Base-by-base conservation (phyloP, 2,113 vertebrate genomes). In the Nicator chloris region DNA sequence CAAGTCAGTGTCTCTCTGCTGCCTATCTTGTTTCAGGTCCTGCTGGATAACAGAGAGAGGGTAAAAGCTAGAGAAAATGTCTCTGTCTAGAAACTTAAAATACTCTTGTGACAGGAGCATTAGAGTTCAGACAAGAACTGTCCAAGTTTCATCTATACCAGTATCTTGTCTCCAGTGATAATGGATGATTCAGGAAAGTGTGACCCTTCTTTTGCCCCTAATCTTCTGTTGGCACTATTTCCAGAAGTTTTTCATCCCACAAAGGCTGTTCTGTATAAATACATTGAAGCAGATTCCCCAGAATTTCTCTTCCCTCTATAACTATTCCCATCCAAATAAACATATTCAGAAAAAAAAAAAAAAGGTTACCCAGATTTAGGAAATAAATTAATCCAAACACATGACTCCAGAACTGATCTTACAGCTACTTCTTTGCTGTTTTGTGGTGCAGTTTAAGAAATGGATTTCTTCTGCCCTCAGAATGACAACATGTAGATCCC, bases 161-260 rank as follows among this genome's bases (percentile, higher is more conserved):
- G 47, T 86, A 86, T 88, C 91, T 95, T 86, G 76, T 93, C 91
- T 93, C 56, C 79, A 60, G 85, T 64, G 50, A 75, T 71, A 90
- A 94, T 66, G 89, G 71, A 88, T 88, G 44, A 93, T 90, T 93
- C 79, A 95, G 72, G 47, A 49, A 96, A 94, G 80, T 39, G 40
- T 92, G 91, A 94, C 88, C 86, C 77, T 96, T 95, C 39, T 24
- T 72, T 93, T 92, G 64, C 76, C 56, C 92, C 68, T 93, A 73
- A 91, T 92, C 51, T 92, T 96, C 72, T 91, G 20, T 31, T 92
- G 83, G 92, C 76, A 92, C 60, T 78, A 40, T 84, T 95, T 96
- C 83, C 88, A 92, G 81, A 83, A n/a, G 10, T 59, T 93, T 90
- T 93, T 94, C 64, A 93, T 57, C 37, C 56, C 72, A 88, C 88